Base-by-base conservation (phyloP, 2,888 invertebrate genomes). In the Pammene aurita region DNA sequence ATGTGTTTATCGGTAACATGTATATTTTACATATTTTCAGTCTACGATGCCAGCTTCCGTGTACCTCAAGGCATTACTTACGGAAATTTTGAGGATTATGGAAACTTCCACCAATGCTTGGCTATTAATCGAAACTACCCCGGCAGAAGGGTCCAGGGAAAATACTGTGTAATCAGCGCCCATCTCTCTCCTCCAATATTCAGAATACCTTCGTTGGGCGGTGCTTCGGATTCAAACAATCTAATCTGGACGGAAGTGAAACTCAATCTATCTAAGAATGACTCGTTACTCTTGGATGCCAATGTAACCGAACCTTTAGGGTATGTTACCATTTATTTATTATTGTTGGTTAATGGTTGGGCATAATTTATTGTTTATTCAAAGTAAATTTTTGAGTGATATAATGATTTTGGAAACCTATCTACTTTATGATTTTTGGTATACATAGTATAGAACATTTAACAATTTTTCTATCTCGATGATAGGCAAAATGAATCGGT, bases 141-240 rank as follows among this genome's bases (percentile, higher is more conserved):
- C 26, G 34, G 34, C 14, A 13, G 16, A 7, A 38, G n/a, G 4
- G 52, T 63, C 11, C 54, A 63, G 18, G 63, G 85, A 7, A 86
- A 86, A 71, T 85, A 81, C 63, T 88, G 88, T 48, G 74, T 84
- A 42, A 82, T 84, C 18, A 52, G 44, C 0, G 74, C 84, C 34
- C 42, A 63, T 5, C 11, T 50, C 16, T 18, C 18, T 11, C 44
- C 14, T 38, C 35, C 48, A 38, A 2, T 81, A 82, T 0, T 5
- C 80, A 41, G 63, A 72, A 10, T 83, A 81, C 72, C 75, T 65
- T 16, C 72, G 73, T 2, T 7, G 70, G 1, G 50, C 76, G 11
- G 77, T 76, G 34, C 16, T 7, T 55, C 61, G n/a, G 18, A 18
- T 5, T 50, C 50, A 7, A 10, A 11, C 11, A 50, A 50, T 18